Percentiles rank a stretch among this genome's conserved stretches.
phyloP scores from a whole-genome alignment of 2,113 vertebrate genomes.

The Quiscalus mexicanus region DNA sequence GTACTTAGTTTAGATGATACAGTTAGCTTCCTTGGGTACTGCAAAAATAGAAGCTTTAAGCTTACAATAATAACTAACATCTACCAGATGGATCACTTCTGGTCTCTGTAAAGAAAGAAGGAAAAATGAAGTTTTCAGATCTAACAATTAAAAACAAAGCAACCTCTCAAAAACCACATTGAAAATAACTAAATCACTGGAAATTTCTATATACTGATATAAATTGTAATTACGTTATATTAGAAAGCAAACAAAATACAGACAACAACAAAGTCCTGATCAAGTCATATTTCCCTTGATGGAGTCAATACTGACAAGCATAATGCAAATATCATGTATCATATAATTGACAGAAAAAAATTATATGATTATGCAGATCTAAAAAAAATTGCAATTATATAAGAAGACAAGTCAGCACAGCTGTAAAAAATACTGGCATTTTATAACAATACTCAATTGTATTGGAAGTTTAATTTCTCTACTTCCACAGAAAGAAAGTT shows the following conservation, averaged over 20 bases:
- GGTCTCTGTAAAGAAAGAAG: not conserved
- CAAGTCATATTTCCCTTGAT: not conserved
- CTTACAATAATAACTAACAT: not conserved
- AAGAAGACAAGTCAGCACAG: not conserved
- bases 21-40: not conserved
- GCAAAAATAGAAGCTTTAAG: not conserved
- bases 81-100: not conserved
- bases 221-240: not conserved
- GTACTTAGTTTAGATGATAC: not conserved
- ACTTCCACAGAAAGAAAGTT: not conserved
- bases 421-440: not conserved
- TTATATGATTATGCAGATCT: accelerated
- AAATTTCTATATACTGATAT: not conserved
- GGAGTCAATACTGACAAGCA: not conserved
- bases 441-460: not conserved
- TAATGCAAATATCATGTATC: not conserved
- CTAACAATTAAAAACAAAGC: not conserved
- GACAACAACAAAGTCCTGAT: not conserved
- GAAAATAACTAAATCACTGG: not conserved
- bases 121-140: not conserved
- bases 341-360: not conserved
- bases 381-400: not conserved
- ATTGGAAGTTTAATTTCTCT: not conserved
- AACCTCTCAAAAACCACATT: not conserved
- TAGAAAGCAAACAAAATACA: not conserved